Conservation (phyloP, 2,113 vertebrate genomes). For the Pica pica region DNA sequence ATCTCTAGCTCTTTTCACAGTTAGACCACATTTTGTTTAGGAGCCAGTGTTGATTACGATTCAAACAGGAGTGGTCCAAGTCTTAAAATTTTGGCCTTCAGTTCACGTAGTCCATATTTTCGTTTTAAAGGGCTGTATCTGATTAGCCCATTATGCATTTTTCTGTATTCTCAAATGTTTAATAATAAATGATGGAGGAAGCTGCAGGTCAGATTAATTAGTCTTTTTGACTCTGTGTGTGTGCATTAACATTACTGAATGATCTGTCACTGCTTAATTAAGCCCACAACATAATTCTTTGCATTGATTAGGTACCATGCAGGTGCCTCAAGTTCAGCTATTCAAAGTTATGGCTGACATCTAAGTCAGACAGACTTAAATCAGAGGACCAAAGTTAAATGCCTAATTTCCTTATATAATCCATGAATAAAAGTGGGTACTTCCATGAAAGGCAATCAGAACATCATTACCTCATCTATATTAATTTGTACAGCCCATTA, state of each 20-base stretch:
- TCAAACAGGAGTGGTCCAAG: neutral
- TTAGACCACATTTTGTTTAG: neutral
- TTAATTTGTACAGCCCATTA: constrained; percentile 5
- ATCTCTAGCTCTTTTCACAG: neutral
- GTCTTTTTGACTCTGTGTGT: neutral
- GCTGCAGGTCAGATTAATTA: constrained; percentile 44
- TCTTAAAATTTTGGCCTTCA: neutral
- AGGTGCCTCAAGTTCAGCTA: neutral
- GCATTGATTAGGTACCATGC: constrained; percentile 23
- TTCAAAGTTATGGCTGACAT: neutral
- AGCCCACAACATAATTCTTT: constrained; percentile 30
- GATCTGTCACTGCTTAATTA: constrained; percentile 49
- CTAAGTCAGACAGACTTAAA: neutral
- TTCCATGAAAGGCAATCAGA: neutral
- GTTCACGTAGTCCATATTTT: neutral
- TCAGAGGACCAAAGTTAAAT: neutral
- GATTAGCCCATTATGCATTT: neutral
- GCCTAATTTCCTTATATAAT: neutral
- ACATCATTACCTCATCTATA: neutral
- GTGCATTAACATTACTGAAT: constrained; percentile 49
- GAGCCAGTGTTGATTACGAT: neutral
- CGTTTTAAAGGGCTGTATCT: neutral
- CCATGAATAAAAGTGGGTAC: neutral
- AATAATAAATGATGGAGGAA: constrained; percentile 58
- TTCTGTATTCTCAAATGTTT: constrained; percentile 34